Evolutionary conservation across 2,797 vertebrate genomes (phyloP).

Genomic region (Phrynocephalus guinanensis): DNA sequence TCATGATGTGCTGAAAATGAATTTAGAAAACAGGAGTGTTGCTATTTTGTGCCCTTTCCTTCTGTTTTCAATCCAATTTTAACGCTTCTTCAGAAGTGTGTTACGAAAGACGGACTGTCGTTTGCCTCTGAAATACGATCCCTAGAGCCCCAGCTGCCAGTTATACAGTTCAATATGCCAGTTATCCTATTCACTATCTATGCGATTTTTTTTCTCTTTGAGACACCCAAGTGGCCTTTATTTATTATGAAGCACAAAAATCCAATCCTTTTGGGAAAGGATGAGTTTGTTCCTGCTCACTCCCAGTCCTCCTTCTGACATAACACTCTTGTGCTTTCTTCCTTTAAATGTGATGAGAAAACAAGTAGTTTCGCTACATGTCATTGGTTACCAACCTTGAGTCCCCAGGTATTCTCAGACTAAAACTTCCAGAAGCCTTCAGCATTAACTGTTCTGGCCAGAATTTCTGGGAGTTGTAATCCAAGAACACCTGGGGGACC

Average conservation of each 20-base stretch:
- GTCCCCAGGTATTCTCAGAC: too few species aligned
- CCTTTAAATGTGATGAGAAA: conserved; percentile 61
- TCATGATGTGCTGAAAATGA: conserved; percentile 1
- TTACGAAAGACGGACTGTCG: conserved; percentile 61
- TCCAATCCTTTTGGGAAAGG: conserved; percentile 33
- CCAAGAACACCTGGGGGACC: too few species aligned
- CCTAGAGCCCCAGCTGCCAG: conserved; percentile 47
- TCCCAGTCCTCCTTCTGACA: conserved; percentile 42
- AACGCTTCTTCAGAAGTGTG: conserved; percentile 45
- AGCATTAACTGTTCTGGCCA: too few species aligned
- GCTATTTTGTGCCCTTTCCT: conserved; percentile 53
- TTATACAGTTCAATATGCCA: conserved; percentile 52
- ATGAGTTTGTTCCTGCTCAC: conserved; percentile 11
- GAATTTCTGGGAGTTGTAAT: too few species aligned
- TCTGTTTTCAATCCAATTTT: conserved; percentile 51
- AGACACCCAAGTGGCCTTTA: conserved; percentile 66
- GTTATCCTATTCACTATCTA: conserved; percentile 49
- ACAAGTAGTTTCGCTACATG: conserved; percentile 70
- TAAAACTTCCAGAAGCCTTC: too few species aligned
- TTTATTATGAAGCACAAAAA: conserved; percentile 63
- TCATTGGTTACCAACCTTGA: neutral
- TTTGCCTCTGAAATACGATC: conserved; percentile 55
- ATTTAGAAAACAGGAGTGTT: conserved; percentile 59
- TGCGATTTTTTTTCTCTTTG: conserved; percentile 56
- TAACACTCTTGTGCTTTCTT: conserved; percentile 66